A percentile compares a stretch with the other conserved stretches of the same genome.
Conservation (phyloP, 2,797 vertebrate species). For the Lacerta agilis region DNA sequence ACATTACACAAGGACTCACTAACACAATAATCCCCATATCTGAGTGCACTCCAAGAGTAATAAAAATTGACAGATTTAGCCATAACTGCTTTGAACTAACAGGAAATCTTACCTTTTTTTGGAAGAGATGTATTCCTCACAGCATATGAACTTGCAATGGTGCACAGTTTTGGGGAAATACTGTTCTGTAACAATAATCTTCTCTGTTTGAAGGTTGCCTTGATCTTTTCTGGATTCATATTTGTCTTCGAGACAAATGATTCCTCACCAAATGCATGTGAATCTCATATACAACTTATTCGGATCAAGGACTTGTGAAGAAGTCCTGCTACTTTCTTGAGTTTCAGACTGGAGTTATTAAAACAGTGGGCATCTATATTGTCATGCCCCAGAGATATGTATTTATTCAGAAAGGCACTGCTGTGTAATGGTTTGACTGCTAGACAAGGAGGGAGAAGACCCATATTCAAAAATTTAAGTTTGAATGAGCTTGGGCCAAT, state of each 20-base stretch:
- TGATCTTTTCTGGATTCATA: neutral
- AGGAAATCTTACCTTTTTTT: no score
- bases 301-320: neutral
- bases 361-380: conserved; percentile 37
- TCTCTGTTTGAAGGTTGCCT: neutral
- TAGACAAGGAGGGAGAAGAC: neutral
- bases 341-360: conserved; percentile 56
- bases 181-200: neutral
- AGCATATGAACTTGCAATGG: neutral
- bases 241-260: neutral
- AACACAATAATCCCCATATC: no score
- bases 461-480: neutral
- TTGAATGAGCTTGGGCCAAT: neutral
- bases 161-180: neutral
- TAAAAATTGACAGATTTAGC: no score
- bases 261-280: neutral
- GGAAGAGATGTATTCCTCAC: neutral
- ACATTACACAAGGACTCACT: no score
- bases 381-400: neutral
- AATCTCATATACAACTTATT: conserved; percentile 20
- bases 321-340: neutral
- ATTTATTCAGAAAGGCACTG: conserved; percentile 42
- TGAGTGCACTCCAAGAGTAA: no score
- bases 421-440: neutral
- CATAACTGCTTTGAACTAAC: no score